Percentiles rank a stretch among this genome's conserved stretches.
Evolutionary conservation across 2,113 vertebrate genomes (phyloP).

Genomic region (Hippocampus zosterae): DNA sequence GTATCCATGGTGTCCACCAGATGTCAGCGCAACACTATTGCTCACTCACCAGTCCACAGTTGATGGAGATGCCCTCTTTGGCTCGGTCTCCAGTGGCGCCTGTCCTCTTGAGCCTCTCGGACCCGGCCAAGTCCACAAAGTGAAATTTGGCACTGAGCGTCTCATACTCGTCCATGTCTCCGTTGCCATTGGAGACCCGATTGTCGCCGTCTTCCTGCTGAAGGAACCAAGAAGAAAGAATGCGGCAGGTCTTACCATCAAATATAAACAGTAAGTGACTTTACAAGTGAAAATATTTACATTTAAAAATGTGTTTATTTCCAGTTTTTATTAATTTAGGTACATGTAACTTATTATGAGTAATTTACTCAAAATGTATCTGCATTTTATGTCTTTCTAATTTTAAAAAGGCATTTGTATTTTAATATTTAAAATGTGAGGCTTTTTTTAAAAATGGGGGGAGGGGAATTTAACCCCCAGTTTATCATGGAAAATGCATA

Average conservation of each 20-base stretch:
- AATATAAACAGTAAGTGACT: not conserved
- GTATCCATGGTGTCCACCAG: slow-evolving; percentile 41
- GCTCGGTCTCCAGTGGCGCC: slow-evolving; percentile 94
- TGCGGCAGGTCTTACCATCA: not conserved
- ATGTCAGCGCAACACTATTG: slow-evolving; percentile 24
- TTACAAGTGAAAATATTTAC: not conserved
- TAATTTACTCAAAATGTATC: too few relatives aligned
- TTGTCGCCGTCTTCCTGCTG: slow-evolving; percentile 83
- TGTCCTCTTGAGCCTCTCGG: slow-evolving; percentile 91
- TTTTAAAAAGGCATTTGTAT: too few relatives aligned
- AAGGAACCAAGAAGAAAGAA: slow-evolving; percentile 11
- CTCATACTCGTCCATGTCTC: slow-evolving; percentile 91
- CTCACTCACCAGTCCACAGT: slow-evolving; percentile 91
- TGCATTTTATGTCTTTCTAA: too few relatives aligned
- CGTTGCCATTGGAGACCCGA: slow-evolving; percentile 82
- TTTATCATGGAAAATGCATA: too few relatives aligned
- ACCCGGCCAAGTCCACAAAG: slow-evolving; percentile 95
- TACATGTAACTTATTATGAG: too few relatives aligned
- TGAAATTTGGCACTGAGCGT: slow-evolving; percentile 97
- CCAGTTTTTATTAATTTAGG: too few relatives aligned
- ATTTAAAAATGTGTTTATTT: not conserved
- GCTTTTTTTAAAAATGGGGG: too few relatives aligned
- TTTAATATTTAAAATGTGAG: too few relatives aligned
- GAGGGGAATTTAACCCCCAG: too few relatives aligned
- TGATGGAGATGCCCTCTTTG: slow-evolving; percentile 98